phyloP scores from a whole-genome alignment of 92 coral and sea anemone genomes.

The Porites evermanni region DNA sequence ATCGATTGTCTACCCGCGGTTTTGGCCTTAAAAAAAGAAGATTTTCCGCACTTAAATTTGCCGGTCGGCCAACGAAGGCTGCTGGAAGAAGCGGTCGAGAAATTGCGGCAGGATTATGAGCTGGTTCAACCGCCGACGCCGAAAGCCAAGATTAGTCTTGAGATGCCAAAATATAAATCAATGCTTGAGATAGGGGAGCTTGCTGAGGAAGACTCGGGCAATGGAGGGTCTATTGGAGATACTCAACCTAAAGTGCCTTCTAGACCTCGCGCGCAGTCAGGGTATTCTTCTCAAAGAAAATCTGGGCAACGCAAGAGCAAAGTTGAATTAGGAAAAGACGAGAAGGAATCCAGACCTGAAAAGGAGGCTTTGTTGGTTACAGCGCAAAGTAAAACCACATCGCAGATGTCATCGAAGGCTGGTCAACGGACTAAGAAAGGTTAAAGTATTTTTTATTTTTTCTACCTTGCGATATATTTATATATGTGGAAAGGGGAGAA shows the following conservation, averaged over 20 bases:
- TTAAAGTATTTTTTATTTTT: neutral
- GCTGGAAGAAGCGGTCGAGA: constrained; percentile 93
- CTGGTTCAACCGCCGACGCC: constrained; percentile 92
- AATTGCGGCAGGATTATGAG: constrained; percentile 90
- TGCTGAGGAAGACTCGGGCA: constrained; percentile 43
- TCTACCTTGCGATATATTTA: neutral
- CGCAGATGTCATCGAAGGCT: neutral
- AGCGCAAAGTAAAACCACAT: neutral
- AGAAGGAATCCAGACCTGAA: constrained; percentile 19
- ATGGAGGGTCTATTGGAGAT: constrained; percentile 28
- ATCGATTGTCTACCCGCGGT: constrained; percentile 95
- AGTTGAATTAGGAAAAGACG: constrained; percentile 2
- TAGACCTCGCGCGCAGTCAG: neutral
- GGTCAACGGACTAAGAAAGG: constrained; percentile 18
- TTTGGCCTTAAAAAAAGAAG: constrained; percentile 81
- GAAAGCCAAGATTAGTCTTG: constrained; percentile 81
- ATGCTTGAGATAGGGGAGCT: constrained; percentile 77
- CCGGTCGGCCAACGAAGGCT: constrained; percentile 97
- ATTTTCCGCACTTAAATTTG: constrained; percentile 76
- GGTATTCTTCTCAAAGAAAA: neutral
- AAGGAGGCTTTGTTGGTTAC: constrained; percentile 24
- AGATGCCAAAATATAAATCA: constrained; percentile 87
- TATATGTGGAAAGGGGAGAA: neutral
- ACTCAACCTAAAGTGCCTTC: neutral
- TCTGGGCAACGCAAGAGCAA: neutral